phyloP scores from a whole-genome alignment of 2,797 vertebrate genomes.

The Cottoperca gobio region DNA sequence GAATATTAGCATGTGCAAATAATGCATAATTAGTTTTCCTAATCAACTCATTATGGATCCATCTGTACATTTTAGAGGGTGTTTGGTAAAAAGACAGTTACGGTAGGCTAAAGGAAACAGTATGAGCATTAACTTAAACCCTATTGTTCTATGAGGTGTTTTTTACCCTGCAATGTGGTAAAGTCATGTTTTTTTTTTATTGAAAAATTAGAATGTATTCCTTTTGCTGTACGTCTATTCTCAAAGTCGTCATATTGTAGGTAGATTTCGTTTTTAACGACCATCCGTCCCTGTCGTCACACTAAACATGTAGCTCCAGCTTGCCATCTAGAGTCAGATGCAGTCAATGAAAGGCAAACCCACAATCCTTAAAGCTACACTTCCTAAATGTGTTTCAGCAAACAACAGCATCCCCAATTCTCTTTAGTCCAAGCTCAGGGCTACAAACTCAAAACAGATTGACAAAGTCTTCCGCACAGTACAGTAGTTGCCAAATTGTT shows the following conservation, averaged over 20 bases:
- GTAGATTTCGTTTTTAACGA: no score
- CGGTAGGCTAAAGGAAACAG: background rate
- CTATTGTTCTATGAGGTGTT: background rate
- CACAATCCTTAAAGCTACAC: conserved; percentile 3
- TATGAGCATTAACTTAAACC: background rate
- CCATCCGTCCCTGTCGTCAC: background rate
- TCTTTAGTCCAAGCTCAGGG: background rate
- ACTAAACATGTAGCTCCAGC: conserved; percentile 28
- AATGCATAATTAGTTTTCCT: background rate
- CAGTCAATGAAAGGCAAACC: conserved; percentile 21
- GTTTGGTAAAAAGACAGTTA: background rate
- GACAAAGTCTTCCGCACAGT: background rate
- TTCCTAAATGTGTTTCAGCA: background rate
- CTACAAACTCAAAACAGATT: background rate
- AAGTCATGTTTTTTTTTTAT: no score
- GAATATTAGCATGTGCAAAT: background rate
- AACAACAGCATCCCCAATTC: background rate
- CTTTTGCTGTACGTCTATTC: no score
- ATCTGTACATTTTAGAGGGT: background rate
- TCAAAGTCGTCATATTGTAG: no score
- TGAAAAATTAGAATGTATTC: no score
- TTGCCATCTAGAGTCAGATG: conserved; percentile 49
- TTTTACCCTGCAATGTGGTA: background rate
- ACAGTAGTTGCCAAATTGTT: background rate
- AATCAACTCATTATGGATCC: background rate